A percentile compares a stretch with the other conserved stretches of the same genome.
phyloP scores from a whole-genome alignment of 2,888 invertebrate species.

The Bombyx huttoni region DNA sequence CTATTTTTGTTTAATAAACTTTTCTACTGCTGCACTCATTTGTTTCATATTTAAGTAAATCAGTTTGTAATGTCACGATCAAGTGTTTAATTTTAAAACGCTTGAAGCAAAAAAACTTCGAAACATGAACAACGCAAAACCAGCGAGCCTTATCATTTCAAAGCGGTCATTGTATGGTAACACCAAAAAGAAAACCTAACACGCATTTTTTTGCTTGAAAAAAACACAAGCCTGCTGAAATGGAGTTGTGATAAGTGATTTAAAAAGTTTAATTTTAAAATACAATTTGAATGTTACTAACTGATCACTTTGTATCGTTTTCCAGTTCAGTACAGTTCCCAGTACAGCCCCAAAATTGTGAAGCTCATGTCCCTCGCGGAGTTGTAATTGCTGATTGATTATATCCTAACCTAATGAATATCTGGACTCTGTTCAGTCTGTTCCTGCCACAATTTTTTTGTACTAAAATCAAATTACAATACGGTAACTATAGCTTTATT shows the following conservation, averaged over 20 bases:
- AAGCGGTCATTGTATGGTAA: background rate
- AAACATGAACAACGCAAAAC: too few species aligned
- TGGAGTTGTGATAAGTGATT: background rate
- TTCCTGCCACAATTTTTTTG: constrained; percentile 5
- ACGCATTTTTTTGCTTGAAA: background rate
- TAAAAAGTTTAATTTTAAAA: too few species aligned
- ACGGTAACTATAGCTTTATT: constrained; percentile 10
- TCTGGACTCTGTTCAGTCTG: constrained; percentile 8
- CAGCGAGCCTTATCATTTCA: background rate
- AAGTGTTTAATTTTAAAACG: too few species aligned
- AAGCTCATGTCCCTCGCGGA: background rate
- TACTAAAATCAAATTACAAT: constrained; percentile 8
- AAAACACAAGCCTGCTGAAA: background rate
- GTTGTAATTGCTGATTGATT: background rate
- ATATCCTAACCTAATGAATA: constrained; percentile 1
- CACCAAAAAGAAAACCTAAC: background rate
- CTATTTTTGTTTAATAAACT: too few species aligned
- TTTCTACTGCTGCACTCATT: too few species aligned
- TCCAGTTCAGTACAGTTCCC: too few species aligned
- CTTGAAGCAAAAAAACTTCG: too few species aligned
- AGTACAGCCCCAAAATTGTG: background rate
- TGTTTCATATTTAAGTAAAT: too few species aligned
- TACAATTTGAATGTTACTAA: too few species aligned
- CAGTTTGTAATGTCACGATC: too few species aligned
- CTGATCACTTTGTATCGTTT: too few species aligned